These are phyloP conservation scores for Ptilorrhoa leucosticta DNA, from an alignment of 2,113 vertebrate species.

Conservation along the genomic window DNA sequence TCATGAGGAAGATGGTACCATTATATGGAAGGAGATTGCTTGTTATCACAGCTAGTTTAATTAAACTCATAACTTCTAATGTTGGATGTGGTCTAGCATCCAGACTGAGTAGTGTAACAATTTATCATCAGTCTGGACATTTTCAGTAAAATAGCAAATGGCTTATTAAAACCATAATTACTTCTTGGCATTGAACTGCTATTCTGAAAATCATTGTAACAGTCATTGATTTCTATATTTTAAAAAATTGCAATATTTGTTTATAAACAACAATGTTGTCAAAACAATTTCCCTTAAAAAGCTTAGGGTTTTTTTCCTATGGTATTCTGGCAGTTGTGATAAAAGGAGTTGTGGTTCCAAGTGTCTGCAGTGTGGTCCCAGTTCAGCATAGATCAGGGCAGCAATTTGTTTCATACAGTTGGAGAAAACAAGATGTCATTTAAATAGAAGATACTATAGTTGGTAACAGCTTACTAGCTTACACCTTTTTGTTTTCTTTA, in stretches of 20 bases:
- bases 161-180: not conserved
- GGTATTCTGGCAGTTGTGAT: not conserved
- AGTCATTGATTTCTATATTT: not conserved
- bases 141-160: constrained; percentile 30
- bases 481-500: not conserved
- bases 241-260: not conserved
- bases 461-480: not conserved
- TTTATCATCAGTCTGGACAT: constrained; percentile 7
- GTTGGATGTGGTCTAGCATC: constrained; percentile 18
- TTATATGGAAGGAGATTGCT: not conserved
- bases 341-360: not conserved
- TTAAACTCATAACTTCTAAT: not conserved
- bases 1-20: rapidly evolving
- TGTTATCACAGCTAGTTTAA: not conserved
- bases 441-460: not conserved
- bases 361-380: not conserved
- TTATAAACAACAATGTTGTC: not conserved
- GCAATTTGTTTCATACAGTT: not conserved
- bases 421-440: not conserved
- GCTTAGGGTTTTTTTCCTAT: rapidly evolving
- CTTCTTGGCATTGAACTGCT: not conserved
- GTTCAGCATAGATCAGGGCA: not conserved
- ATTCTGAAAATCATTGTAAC: not conserved
- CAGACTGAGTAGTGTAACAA: not conserved
- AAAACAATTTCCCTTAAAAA: not conserved